Percentiles rank a stretch among this genome's conserved stretches.
These are phyloP conservation scores for Copsychus sechellarum DNA, from an alignment of 2,113 vertebrate genomes.

Conservation along the genomic window DNA sequence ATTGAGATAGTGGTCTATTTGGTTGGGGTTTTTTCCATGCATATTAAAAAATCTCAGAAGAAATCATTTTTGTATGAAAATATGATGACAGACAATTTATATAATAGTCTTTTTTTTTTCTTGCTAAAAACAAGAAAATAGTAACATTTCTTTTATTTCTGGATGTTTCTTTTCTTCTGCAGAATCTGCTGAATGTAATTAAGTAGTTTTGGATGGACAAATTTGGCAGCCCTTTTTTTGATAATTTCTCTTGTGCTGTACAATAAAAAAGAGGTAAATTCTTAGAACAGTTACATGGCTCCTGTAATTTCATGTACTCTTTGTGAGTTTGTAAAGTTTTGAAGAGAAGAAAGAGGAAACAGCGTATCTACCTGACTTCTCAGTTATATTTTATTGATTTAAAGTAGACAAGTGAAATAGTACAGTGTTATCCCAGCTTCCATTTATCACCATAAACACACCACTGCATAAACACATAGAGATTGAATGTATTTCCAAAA, in stretches of 20 bases:
- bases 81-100: neutral
- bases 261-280: neutral
- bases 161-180: neutral
- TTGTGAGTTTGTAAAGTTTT: neutral
- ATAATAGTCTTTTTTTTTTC: neutral
- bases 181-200: neutral
- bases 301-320: neutral
- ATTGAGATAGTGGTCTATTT: neutral
- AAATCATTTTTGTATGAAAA: neutral
- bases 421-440: neutral
- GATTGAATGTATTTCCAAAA: neutral
- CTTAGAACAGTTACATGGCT: neutral
- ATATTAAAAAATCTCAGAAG: neutral
- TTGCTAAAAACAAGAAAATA: neutral
- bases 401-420: neutral
- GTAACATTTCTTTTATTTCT: neutral
- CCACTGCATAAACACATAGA: neutral
- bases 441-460: neutral
- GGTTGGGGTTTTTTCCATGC: rapidly evolving
- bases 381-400: neutral
- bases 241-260: neutral
- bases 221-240: rapidly evolving
- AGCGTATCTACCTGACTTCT: neutral
- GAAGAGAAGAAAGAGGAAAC: neutral
- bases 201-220: neutral